A percentile compares a stretch with the other conserved stretches of the same genome.
These are phyloP conservation scores for Acestrorhynchus altus DNA, from an alignment of 2,797 vertebrate species.

Conservation along the genomic window DNA sequence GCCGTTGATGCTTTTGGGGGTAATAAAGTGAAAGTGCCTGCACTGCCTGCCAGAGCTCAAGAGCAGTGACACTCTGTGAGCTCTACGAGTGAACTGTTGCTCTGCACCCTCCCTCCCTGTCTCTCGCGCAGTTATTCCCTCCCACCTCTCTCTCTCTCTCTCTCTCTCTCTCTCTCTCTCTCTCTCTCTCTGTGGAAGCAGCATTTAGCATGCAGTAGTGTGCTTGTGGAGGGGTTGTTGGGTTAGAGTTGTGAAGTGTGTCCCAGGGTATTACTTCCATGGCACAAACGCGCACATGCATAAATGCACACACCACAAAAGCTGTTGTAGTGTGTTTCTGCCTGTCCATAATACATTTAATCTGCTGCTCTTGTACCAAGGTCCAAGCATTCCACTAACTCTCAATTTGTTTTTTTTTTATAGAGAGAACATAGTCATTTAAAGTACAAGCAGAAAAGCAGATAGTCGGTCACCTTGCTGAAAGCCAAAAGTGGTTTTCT, in stretches of 20 bases:
- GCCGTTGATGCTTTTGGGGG: slow-evolving; percentile 1
- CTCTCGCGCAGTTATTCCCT: slow-evolving; percentile 23
- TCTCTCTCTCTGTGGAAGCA: slow-evolving; percentile 59
- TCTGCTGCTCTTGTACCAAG: not conserved
- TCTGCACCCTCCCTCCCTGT: slow-evolving; percentile 55
- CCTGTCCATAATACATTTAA: not conserved
- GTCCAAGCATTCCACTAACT: not conserved
- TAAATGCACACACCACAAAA: slow-evolving; percentile 6
- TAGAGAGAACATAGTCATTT: not conserved
- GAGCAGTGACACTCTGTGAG: slow-evolving; percentile 71
- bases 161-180: slow-evolving; percentile 39
- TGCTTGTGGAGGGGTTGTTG: slow-evolving; percentile 11
- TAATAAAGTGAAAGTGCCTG: slow-evolving; percentile 57
- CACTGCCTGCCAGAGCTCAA: slow-evolving; percentile 70
- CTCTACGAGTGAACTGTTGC: slow-evolving; percentile 73
- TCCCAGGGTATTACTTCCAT: slow-evolving; percentile 51
- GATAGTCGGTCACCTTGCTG: not conserved
- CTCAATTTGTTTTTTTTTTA: not conserved
- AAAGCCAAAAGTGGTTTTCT: not conserved
- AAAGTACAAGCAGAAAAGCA: not conserved
- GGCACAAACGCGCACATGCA: slow-evolving; percentile 34
- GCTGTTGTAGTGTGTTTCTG: not conserved
- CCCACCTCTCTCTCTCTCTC: slow-evolving; percentile 32
- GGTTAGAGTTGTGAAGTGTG: slow-evolving; percentile 71
- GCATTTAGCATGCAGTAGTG: slow-evolving; percentile 69